Evolutionary conservation across 2,797 vertebrate species (phyloP), one percentile per base, ranked within the genome.

Genomic region (Gymnocypris eckloni): DNA sequence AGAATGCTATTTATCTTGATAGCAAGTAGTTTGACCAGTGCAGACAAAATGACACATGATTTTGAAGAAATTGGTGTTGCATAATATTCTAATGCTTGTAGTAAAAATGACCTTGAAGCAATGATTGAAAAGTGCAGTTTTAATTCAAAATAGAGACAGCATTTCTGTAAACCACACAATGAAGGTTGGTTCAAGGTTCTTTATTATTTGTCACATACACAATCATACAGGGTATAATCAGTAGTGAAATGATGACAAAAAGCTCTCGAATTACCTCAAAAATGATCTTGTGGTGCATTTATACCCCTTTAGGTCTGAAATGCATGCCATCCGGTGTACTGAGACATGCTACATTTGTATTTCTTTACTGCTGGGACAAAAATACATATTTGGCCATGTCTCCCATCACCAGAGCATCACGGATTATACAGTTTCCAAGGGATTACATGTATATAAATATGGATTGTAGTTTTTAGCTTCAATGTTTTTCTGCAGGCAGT

Each of bases 161-260:
- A 48, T 66, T 76, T 66, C 61, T 66, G 71, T 61, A 76, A 83
- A 83, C 81, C 72, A 50, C 54, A 41, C 20, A n/a, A 64, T 48
- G 9, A n/a, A n/a, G n/a, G n/a, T n/a, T n/a, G n/a, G n/a, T n/a
- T n/a, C n/a, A n/a, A n/a, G n/a, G n/a, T n/a, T n/a, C n/a, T n/a
- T n/a, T n/a, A n/a, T n/a, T n/a, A n/a, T n/a, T n/a, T n/a, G n/a
- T n/a, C n/a, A n/a, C n/a, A n/a, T n/a, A n/a, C n/a, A n/a, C n/a
- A n/a, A n/a, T n/a, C n/a, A n/a, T n/a, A n/a, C n/a, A n/a, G n/a
- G n/a, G n/a, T n/a, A n/a, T n/a, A n/a, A n/a, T n/a, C n/a, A n/a
- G n/a, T n/a, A n/a, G n/a, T n/a, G n/a, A 52, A 70, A 20, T 28
- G 41, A 64, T 76, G 75, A 56, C 75, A 39, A 39, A 39, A 56